Conservation (phyloP, 2,888 invertebrate species). For the Drosophila koepferae region DNA sequence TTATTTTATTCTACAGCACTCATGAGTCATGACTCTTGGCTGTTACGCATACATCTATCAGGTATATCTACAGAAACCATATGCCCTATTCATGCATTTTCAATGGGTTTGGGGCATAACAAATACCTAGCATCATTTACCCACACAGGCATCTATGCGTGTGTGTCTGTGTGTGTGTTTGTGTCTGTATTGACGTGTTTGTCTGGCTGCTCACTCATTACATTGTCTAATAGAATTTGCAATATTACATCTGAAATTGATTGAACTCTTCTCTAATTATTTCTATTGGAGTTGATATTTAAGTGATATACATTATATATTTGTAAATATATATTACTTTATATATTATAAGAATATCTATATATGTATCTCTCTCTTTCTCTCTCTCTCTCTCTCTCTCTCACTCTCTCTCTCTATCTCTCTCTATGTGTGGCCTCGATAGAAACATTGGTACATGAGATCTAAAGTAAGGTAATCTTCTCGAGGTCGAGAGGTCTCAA, state of each 20-base stretch:
- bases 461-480: not conserved
- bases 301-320: not conserved
- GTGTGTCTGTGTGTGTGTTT: not conserved
- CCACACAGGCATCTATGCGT: not conserved
- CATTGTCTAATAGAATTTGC: slow-evolving; percentile 6
- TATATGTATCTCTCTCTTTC: not conserved
- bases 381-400: not conserved
- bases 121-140: not conserved
- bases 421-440: no score
- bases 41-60: no score
- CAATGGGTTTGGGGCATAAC: not conserved
- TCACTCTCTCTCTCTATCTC: not conserved
- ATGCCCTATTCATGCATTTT: not conserved
- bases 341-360: no score
- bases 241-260: not conserved
- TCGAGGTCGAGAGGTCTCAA: not conserved
- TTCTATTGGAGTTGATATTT: not conserved
- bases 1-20: not conserved
- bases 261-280: not conserved
- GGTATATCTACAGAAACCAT: not conserved
- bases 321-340: not conserved
- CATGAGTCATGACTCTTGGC: not conserved
- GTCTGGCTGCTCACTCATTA: not conserved
- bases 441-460: no score
- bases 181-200: not conserved